Evolutionary conservation across 2,113 vertebrate genomes (phyloP), one percentile per base, ranked within the genome.

Genomic region (Trogon surrucura): DNA sequence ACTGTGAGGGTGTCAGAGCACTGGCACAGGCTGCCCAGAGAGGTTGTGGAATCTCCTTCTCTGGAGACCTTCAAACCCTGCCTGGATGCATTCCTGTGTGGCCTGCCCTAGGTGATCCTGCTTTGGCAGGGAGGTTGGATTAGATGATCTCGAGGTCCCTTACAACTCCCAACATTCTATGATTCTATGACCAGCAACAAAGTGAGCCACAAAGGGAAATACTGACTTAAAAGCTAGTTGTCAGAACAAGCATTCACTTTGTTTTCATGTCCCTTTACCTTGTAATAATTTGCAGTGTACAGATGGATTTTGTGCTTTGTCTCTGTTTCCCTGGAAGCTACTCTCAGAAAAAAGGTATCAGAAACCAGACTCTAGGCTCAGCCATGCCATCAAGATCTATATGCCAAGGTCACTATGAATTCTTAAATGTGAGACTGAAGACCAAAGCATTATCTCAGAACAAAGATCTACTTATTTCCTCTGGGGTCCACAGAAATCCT

Each of bases 121-220:
- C 41, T 41, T 13, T 41, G 10, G 41, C 41, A 41, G 41, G 41
- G 41, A 41, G 41, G 41, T 41, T 41, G 41, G 41, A 41, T 11
- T 41, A 41, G 41, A 41, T 41, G 41, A 41, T 41, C 41, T 41
- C 41, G 41, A 41, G 41, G 41, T 41, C 41, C 41, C 41, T 41
- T 41, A 41, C 41, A 41, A 41, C 10, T 13, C 41, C 41, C 41
- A 41, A 41, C 41, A 41, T 41, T 41, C 41, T 41, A 13, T 41
- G 41, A 41, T 13, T 41, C 41, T 41, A 41, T 41, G 80, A 84
- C 60, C 54, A 66, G 20, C 26, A 86, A 83, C 45, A 47, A 50
- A 85, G 80, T n/a, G 41, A 85, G 74, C 44, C 84, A 72, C 41
- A 97, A 93, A 94, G 44, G n/a, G 91, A 96, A 90, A 77, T 41